Percentiles rank a stretch among this genome's conserved stretches.
These are phyloP conservation scores for Thalassoma bifasciatum DNA, from an alignment of 2,113 vertebrate species.

Conservation along the genomic window DNA sequence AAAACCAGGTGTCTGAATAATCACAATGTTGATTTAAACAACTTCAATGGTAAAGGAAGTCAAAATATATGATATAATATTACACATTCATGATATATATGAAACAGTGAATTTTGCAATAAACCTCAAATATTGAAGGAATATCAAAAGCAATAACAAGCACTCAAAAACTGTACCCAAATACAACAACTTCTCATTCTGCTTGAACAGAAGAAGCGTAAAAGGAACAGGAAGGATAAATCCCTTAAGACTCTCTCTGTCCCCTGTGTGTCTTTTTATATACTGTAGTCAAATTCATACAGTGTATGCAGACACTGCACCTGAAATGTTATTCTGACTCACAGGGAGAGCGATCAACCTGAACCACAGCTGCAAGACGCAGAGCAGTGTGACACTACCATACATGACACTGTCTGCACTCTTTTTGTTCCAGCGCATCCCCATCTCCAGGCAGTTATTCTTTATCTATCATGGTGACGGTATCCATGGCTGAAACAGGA, in stretches of 20 bases:
- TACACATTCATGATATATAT: too few relatives aligned
- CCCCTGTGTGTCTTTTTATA: conserved; percentile 73
- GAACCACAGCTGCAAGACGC: conserved; percentile 80
- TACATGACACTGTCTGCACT: conserved; percentile 40
- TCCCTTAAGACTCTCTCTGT: conserved; percentile 56
- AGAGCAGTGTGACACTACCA: conserved; percentile 45
- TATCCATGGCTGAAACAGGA: not conserved
- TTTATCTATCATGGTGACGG: conserved; percentile 17
- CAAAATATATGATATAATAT: not conserved
- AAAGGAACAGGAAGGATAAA: conserved; percentile 40
- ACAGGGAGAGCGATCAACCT: conserved; percentile 56
- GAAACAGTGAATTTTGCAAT: too few relatives aligned
- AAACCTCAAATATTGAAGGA: not conserved
- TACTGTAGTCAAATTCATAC: conserved; percentile 76
- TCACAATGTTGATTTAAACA: too few relatives aligned
- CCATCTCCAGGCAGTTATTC: conserved; percentile 5
- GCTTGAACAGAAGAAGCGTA: not conserved
- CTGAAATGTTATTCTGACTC: conserved; percentile 49
- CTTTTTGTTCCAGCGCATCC: conserved; percentile 17
- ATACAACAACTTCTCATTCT: not conserved
- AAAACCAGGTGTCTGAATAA: too few relatives aligned
- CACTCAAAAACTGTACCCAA: not conserved
- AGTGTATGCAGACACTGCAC: conserved; percentile 50
- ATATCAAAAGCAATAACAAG: not conserved
- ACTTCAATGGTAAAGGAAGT: not conserved